phyloP scores from a whole-genome alignment of 1,140 invertebrate species.

The Bacillus rossius region DNA sequence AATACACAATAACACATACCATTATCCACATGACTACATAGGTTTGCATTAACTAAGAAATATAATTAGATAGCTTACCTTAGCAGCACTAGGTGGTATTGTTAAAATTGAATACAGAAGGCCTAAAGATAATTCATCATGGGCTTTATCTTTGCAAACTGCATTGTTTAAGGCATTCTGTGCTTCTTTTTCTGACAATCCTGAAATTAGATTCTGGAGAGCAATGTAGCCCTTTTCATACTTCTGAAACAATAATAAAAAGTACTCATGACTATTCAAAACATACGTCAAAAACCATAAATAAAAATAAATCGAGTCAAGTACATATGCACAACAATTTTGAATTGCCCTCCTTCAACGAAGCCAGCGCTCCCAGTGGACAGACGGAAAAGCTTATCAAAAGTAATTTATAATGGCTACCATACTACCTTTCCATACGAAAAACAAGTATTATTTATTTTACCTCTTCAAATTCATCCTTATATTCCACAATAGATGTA shows the following conservation, averaged over 20 bases:
- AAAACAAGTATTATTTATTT: constrained; percentile 14
- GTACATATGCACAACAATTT: constrained; percentile 1
- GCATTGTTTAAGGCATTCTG: constrained; percentile 86
- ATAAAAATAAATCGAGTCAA: not conserved
- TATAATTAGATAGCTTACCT: constrained; percentile 43
- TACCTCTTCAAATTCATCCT: constrained; percentile 41
- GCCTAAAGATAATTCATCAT: constrained; percentile 86
- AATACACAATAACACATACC: too few species aligned
- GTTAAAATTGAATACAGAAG: constrained; percentile 83
- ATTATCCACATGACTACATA: too few species aligned
- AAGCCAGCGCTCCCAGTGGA: constrained; percentile 8
- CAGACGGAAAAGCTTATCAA: not conserved
- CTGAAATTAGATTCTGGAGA: constrained; percentile 68
- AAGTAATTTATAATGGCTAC: constrained; percentile 19
- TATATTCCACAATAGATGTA: constrained; percentile 31
- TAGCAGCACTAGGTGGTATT: constrained; percentile 75
- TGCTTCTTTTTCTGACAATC: constrained; percentile 87
- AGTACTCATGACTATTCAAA: not conserved
- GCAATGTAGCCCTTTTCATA: constrained; percentile 75
- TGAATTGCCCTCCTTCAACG: not conserved
- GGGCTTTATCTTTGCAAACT: constrained; percentile 79
- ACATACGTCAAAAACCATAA: not conserved
- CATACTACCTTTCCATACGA: constrained; percentile 10
- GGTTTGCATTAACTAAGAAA: too few species aligned
- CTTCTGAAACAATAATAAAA: constrained; percentile 63